phyloP scores from a whole-genome alignment of 2,797 vertebrate species.

The Acanthis flammea region DNA sequence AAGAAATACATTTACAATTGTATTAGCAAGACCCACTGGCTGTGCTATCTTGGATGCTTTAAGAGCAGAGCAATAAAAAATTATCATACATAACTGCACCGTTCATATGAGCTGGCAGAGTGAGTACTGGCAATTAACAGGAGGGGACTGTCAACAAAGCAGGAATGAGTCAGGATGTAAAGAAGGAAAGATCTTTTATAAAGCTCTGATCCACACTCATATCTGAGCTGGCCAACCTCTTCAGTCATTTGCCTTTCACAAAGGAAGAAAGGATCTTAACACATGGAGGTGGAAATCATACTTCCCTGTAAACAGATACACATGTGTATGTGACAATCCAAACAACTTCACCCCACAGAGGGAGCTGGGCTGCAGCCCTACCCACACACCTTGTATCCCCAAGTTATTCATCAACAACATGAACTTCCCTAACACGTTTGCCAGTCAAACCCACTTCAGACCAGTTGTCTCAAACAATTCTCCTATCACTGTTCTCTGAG shows the following conservation, averaged over 20 bases:
- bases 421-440: background rate
- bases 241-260: background rate
- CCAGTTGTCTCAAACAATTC: background rate
- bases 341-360: background rate
- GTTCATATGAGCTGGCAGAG: background rate
- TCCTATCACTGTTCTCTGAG: background rate
- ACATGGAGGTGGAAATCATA: background rate
- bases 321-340: background rate
- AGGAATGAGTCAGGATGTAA: background rate
- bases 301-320: background rate
- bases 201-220: background rate
- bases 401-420: background rate
- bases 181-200: background rate
- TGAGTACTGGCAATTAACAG: background rate
- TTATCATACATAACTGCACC: background rate
- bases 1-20: constrained; percentile 26
- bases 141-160: background rate
- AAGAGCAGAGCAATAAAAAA: constrained; percentile 10
- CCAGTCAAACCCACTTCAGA: background rate
- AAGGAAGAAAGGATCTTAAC: background rate
- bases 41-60: background rate
- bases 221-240: background rate
- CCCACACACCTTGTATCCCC: background rate
- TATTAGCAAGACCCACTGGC: constrained; percentile 5
- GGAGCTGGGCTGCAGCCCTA: background rate